A percentile compares a stretch with the other conserved stretches of the same genome.
Evolutionary conservation across 2,888 invertebrate species (phyloP).

Genomic region (Lymantria dispar): DNA sequence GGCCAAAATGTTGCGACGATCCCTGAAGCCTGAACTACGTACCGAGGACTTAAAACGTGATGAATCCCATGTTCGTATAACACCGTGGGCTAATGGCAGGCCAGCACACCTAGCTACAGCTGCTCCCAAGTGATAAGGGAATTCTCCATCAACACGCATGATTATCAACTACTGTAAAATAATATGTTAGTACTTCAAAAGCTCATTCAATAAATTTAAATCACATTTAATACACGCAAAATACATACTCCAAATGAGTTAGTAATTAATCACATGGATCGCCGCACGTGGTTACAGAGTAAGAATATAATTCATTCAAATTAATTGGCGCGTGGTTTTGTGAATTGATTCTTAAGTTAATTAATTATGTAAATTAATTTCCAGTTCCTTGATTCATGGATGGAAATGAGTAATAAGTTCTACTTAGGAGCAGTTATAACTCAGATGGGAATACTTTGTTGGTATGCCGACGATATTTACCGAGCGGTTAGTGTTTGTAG

Average conservation of each 20-base stretch:
- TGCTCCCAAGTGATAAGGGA: slow-evolving; percentile 40
- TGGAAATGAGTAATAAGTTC: slow-evolving; percentile 67
- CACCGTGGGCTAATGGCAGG: slow-evolving; percentile 95
- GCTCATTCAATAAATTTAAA: no score
- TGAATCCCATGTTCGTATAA: slow-evolving; percentile 89
- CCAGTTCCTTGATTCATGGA: slow-evolving; percentile 61
- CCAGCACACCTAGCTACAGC: slow-evolving; percentile 78
- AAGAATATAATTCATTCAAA: no score
- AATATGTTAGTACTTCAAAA: slow-evolving; percentile 43
- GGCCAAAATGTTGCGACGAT: slow-evolving; percentile 90
- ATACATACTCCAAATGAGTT: no score
- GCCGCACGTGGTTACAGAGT: no score
- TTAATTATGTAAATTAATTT: slow-evolving; percentile 10
- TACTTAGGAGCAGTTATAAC: slow-evolving; percentile 60
- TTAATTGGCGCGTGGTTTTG: no score
- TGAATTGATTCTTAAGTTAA: no score
- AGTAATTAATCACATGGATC: no score
- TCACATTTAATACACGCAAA: no score
- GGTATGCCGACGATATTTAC: slow-evolving; percentile 68
- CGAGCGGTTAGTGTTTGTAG: slow-evolving; percentile 37
- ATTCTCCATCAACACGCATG: slow-evolving; percentile 46
- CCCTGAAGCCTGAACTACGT: slow-evolving; percentile 89
- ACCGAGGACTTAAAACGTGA: slow-evolving; percentile 89
- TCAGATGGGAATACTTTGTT: slow-evolving; percentile 66
- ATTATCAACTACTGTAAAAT: slow-evolving; percentile 23